A percentile compares a stretch with the other conserved stretches of the same genome.
Evolutionary conservation across 2,797 vertebrate genomes (phyloP).

Genomic region (Sebastes ruberrimus): DNA sequence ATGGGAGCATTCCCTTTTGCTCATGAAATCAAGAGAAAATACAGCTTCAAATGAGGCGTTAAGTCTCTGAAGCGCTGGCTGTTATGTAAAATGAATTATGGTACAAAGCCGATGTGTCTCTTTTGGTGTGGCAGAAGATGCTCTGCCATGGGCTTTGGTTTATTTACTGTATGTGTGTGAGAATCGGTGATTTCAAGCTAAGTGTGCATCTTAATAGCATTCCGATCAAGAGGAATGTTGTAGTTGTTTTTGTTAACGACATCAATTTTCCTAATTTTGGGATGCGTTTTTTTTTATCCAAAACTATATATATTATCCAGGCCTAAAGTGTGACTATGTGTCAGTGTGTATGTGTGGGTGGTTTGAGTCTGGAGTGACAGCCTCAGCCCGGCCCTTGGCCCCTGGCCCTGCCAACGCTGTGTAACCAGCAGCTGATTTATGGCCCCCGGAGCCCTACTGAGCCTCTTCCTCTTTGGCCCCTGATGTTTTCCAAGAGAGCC

Average conservation of each 20-base stretch:
- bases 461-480: constrained; percentile 86
- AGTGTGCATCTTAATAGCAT: neutral
- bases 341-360: constrained; percentile 57
- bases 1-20: constrained; percentile 68
- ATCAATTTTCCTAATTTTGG: neutral
- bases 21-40: constrained; percentile 79
- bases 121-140: constrained; percentile 43
- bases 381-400: constrained; percentile 65
- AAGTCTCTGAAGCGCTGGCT: constrained; percentile 62
- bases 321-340: constrained; percentile 15
- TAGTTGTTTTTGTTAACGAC: neutral
- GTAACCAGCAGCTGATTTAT: constrained; percentile 91
- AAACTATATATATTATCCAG: neutral
- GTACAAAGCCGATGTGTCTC: constrained; percentile 45
- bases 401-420: constrained; percentile 73
- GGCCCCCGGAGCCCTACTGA: constrained; percentile 81
- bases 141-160: constrained; percentile 2
- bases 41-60: constrained; percentile 74
- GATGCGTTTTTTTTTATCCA: neutral
- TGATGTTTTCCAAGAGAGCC: constrained; percentile 89
- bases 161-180: neutral
- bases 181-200: neutral
- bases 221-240: neutral
- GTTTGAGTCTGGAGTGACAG: constrained; percentile 73
- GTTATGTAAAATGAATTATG: constrained; percentile 72